Conservation (phyloP, 2,888 invertebrate species). For the Drosophila nigritarsus region DNA sequence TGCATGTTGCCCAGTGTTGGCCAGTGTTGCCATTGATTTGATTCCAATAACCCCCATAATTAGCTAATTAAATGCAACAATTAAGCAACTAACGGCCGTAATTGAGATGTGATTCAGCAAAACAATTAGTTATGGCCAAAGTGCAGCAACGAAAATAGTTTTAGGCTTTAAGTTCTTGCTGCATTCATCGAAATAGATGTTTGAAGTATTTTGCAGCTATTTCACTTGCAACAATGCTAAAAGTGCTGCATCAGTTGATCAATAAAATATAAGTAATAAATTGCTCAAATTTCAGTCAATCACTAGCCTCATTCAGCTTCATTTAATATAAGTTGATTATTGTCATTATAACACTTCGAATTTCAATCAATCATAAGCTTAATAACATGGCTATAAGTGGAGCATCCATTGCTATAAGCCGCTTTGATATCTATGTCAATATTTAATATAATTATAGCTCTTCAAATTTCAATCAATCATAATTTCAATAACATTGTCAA, state of each 20-base stretch:
- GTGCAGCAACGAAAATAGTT: background rate
- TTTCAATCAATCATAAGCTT: too few species aligned
- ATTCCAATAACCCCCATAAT: slow-evolving; percentile 13
- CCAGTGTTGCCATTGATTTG: background rate
- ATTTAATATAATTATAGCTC: too few species aligned
- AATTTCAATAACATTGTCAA: background rate
- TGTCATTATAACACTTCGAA: too few species aligned
- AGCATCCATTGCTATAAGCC: too few species aligned
- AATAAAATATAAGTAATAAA: background rate
- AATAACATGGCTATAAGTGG: too few species aligned
- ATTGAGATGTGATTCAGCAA: slow-evolving; percentile 37
- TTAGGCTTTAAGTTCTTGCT: background rate
- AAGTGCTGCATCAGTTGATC: background rate
- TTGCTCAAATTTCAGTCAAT: too few species aligned
- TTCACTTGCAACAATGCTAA: background rate
- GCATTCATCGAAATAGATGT: background rate
- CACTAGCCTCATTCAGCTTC: too few species aligned
- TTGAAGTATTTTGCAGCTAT: background rate
- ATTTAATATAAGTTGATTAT: too few species aligned
- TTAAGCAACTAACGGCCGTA: slow-evolving; percentile 24
- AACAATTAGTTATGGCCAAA: slow-evolving; percentile 10
- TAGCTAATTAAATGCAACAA: slow-evolving; percentile 46
- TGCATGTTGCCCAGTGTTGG: slow-evolving; percentile 10
- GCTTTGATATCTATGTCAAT: too few species aligned
- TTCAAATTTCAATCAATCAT: background rate